Conservation (phyloP, 2,113 vertebrate genomes). For the Hypanus sabinus region DNA sequence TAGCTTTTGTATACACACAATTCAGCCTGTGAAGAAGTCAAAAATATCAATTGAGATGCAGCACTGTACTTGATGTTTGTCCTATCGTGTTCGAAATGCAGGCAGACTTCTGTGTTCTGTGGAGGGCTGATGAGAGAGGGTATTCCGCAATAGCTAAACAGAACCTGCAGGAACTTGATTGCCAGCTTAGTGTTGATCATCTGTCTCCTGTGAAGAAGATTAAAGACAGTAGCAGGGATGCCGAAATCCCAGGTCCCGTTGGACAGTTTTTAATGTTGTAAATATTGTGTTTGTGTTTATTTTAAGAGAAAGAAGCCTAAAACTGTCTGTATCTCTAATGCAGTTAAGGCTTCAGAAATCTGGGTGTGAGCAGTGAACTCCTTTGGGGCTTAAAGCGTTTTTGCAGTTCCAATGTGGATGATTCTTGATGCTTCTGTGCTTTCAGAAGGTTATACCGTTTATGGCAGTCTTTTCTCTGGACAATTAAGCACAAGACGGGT, state of each 20-base stretch:
- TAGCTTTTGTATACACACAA: background rate
- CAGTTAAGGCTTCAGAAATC: background rate
- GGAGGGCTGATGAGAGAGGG: background rate
- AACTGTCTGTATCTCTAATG: background rate
- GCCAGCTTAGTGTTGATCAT: background rate
- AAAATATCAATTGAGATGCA: background rate
- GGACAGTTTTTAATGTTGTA: background rate
- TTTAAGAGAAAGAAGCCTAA: background rate
- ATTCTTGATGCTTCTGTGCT: background rate
- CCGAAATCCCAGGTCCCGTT: background rate
- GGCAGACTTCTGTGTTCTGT: background rate
- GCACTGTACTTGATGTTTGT: background rate
- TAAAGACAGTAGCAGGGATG: conserved; percentile 17
- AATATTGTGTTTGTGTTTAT: background rate
- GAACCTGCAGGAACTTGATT: conserved; percentile 18
- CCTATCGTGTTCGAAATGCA: background rate
- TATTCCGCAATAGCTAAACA: conserved; percentile 14
- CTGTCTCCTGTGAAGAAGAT: conserved; percentile 32
- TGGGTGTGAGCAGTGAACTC: background rate
- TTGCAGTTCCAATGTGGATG: background rate
- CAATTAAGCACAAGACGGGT: conserved; percentile 18
- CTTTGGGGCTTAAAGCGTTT: background rate
- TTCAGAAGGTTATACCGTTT: background rate
- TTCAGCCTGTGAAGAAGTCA: background rate
- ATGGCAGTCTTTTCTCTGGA: background rate